Base-by-base conservation (phyloP, 2,888 invertebrate species). In the Napeogenes inachia region DNA sequence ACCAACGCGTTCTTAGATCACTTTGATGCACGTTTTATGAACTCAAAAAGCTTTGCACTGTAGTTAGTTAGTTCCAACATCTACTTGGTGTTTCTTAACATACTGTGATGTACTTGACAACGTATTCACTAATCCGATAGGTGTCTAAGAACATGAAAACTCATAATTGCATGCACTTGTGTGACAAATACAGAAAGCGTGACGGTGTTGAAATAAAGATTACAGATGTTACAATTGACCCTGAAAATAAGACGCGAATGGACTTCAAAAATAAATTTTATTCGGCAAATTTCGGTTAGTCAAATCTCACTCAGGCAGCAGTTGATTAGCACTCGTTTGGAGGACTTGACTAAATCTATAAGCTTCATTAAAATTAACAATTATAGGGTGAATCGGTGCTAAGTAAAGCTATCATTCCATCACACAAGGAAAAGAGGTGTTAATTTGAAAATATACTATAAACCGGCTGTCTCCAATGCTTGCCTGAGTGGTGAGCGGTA, bases 401-500 rank as follows among this genome's bases (percentile, higher is more conserved):
- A 86, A 80, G 76, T 82, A 84, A 89, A 89, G 89, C 89, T 83
- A 77, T 85, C 87, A 88, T 86, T 86, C 89, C 82, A 85, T 85
- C 87, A 89, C 89, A 89, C 89, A 85, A 80, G 80, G 79, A 84
- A 88, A 86, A 77, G 76, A 78, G 83, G 81, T 84, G 87, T 87
- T 87, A 87, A 81, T 80, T 77, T 85, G 84, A 82, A 84, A 81
- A 81, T 84, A 82, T 89, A 89, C 89, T 89, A 89, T 88, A 89
- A 87, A 86, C 89, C 88, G 88, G 89, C 89, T 81, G 87, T 85
- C 88, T 89, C 89, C 89, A 88, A 89, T 88, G 93, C 94, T 94
- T 94, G 94, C 94, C 94, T 94, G 92, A 94, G 92, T 91, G 94
- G 94, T 87, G 93, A 93, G 92, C 93, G 93, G 92, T 93, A 93